A percentile compares a stretch with the other conserved stretches of the same genome.
Evolutionary conservation across 2,797 vertebrate genomes (phyloP).

Genomic region (Brachyalestes nurse): DNA sequence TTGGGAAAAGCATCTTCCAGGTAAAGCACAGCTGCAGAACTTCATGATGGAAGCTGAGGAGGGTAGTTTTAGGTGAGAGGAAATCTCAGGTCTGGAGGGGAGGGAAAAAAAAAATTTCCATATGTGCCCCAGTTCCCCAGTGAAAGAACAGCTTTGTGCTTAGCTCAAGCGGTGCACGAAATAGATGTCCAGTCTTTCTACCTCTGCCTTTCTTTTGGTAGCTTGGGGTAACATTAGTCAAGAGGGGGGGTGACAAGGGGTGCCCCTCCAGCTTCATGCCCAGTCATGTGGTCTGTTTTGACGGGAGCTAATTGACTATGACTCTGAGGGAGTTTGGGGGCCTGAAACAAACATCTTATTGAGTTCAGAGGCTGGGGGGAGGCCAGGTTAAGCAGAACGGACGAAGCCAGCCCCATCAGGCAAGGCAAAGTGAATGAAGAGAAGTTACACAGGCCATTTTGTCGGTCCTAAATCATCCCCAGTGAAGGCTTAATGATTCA

Average conservation of each 20-base stretch:
- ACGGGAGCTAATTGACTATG: constrained; percentile 73
- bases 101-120: constrained; percentile 66
- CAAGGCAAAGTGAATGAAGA: constrained; percentile 21
- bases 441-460: constrained; percentile 24
- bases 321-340: constrained; percentile 62
- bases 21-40: constrained; percentile 45
- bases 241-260: constrained; percentile 43
- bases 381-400: background rate
- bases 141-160: constrained; percentile 82
- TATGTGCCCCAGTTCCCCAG: constrained; percentile 74
- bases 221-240: constrained; percentile 70
- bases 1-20: constrained; percentile 49
- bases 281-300: constrained; percentile 69
- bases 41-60: constrained; percentile 46
- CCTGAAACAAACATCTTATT: constrained; percentile 22
- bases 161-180: constrained; percentile 63
- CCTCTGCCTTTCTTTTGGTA: constrained; percentile 52
- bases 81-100: constrained; percentile 58
- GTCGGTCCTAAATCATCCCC: constrained; percentile 28
- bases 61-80: constrained; percentile 56
- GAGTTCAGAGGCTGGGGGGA: constrained; percentile 15
- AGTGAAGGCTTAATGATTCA: constrained; percentile 33
- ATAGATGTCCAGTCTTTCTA: constrained; percentile 60
- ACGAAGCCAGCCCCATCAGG: background rate
- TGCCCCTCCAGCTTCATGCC: constrained; percentile 56